These are phyloP conservation scores for Rhagium mordax DNA, from an alignment of 2,888 invertebrate species.

Conservation along the genomic window DNA sequence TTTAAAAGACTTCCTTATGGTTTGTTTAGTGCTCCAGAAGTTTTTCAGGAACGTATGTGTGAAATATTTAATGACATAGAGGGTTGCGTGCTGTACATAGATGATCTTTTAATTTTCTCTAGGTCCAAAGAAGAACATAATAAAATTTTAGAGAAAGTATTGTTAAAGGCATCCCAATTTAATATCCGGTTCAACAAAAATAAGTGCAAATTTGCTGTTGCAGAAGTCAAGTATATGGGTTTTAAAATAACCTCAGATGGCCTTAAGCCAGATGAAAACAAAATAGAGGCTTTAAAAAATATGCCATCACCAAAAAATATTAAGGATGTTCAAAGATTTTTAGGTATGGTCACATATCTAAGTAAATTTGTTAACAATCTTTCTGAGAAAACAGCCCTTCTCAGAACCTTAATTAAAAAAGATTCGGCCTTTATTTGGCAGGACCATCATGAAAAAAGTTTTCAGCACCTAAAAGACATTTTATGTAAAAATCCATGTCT, in stretches of 20 bases:
- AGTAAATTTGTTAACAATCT: constrained; percentile 55
- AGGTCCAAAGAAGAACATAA: background rate
- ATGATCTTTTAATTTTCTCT: background rate
- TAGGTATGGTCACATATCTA: constrained; percentile 57
- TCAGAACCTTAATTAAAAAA: constrained; percentile 52
- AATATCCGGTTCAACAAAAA: background rate
- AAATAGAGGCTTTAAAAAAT: too few relatives aligned
- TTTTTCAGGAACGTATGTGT: background rate
- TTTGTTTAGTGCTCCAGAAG: too few relatives aligned
- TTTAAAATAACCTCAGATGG: constrained; percentile 16
- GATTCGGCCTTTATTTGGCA: constrained; percentile 31
- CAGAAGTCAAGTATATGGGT: background rate
- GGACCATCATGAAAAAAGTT: constrained; percentile 26
- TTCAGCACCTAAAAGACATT: constrained; percentile 34
- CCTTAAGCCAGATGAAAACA: constrained; percentile 40
- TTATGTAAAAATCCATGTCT: constrained; percentile 24
- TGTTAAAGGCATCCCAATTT: background rate
- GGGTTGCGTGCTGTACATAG: background rate
- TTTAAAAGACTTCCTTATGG: too few relatives aligned
- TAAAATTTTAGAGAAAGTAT: background rate
- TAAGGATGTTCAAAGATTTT: constrained; percentile 53
- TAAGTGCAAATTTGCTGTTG: background rate
- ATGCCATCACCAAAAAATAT: constrained; percentile 50
- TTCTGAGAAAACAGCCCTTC: constrained; percentile 47
- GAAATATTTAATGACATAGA: background rate